phyloP scores from a whole-genome alignment of 2,797 vertebrate genomes.

The Epinephelus coioides region DNA sequence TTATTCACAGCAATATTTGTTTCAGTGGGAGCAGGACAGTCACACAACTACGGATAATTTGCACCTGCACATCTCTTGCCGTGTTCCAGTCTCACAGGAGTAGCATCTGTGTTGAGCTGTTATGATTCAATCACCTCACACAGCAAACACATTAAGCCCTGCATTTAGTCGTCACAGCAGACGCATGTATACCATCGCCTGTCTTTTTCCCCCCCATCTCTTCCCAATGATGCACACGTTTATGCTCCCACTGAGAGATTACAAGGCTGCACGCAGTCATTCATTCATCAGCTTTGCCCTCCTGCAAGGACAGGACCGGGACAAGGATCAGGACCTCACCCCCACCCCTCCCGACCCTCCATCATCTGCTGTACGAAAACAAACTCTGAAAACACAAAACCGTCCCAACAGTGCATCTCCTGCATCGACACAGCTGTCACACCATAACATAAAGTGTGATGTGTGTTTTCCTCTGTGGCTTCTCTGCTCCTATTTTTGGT shows the following conservation, averaged over 20 bases:
- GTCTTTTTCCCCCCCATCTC: background rate
- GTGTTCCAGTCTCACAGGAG: background rate
- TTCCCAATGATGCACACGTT: constrained; percentile 29
- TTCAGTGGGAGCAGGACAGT: background rate
- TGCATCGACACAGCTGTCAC: background rate
- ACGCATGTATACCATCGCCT: background rate
- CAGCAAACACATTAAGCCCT: constrained; percentile 1
- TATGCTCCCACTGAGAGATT: constrained; percentile 44
- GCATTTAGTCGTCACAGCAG: constrained; percentile 10
- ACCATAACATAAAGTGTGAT: constrained; percentile 19
- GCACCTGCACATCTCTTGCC: background rate
- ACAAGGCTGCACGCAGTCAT: constrained; percentile 32
- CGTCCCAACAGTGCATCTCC: constrained; percentile 12
- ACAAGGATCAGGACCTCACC: constrained; percentile 53
- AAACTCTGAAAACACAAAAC: constrained; percentile 45
- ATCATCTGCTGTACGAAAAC: constrained; percentile 44
- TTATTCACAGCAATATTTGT: background rate
- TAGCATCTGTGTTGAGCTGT: constrained; percentile 13
- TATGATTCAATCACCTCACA: constrained; percentile 6
- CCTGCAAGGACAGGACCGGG: constrained; percentile 69
- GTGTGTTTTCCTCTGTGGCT: constrained; percentile 1
- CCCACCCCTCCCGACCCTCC: background rate
- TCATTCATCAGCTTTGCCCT: constrained; percentile 58
- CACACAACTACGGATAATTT: background rate
- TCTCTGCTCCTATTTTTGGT: constrained; percentile 47